Conservation (phyloP, 2,113 vertebrate species). For the Corvus cornix region DNA sequence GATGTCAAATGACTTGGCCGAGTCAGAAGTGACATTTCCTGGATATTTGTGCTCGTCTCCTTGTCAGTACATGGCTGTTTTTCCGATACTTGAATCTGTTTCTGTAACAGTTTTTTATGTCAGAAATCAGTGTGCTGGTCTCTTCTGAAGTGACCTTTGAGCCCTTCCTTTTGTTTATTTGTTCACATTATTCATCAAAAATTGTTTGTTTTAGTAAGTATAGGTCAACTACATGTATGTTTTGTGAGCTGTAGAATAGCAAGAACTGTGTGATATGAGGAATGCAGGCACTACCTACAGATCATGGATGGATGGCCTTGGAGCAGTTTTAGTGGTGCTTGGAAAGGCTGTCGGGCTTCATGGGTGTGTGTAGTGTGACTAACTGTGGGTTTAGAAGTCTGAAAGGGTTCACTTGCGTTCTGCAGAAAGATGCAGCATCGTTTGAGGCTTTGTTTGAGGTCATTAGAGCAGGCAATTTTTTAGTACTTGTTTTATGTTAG, state of each 20-base stretch:
- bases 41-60: neutral
- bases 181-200: neutral
- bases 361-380: neutral
- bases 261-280: neutral
- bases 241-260: neutral
- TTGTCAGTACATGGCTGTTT: neutral
- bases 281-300: neutral
- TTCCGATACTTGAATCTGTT: neutral
- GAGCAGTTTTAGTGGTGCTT: neutral
- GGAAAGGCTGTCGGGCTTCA: neutral
- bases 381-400: neutral
- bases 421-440: accelerated
- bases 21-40: neutral
- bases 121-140: neutral
- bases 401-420: neutral
- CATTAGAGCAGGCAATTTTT: neutral
- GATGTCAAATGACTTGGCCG: neutral
- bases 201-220: neutral
- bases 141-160: neutral
- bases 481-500: neutral
- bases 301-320: neutral
- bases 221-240: neutral
- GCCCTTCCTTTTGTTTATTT: neutral
- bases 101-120: neutral
- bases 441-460: neutral